Conservation (phyloP, 2,113 vertebrate species). For the Atherinomorus stipes region DNA sequence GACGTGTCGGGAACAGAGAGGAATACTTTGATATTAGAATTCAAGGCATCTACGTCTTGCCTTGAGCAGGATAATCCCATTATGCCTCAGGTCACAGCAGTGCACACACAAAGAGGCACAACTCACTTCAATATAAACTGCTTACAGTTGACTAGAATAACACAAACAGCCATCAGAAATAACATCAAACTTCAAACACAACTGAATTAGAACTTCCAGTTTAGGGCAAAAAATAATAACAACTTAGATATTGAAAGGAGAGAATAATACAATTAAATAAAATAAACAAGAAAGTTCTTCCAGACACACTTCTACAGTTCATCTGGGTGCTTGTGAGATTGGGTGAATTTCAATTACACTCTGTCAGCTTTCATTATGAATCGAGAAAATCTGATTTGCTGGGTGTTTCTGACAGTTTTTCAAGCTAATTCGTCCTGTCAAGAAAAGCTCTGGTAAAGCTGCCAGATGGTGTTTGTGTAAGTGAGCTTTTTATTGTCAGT, state of each 20-base stretch:
- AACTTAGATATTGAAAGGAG: slow-evolving; percentile 64
- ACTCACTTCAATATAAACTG: slow-evolving; percentile 74
- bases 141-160: slow-evolving; percentile 67
- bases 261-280: slow-evolving; percentile 59
- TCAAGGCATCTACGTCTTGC: slow-evolving; percentile 66
- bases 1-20: slow-evolving; percentile 65
- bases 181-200: slow-evolving; percentile 63
- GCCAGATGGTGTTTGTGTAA: slow-evolving; percentile 83
- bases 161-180: slow-evolving; percentile 67
- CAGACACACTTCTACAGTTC: slow-evolving; percentile 62
- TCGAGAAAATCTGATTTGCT: slow-evolving; percentile 77
- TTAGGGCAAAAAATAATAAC: slow-evolving; percentile 43
- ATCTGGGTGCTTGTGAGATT: slow-evolving; percentile 70
- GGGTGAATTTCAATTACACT: slow-evolving; percentile 78
- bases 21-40: slow-evolving; percentile 75
- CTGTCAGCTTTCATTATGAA: slow-evolving; percentile 81
- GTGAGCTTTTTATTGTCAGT: slow-evolving; percentile 60
- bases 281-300: slow-evolving; percentile 42
- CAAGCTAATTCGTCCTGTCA: slow-evolving; percentile 80
- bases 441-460: slow-evolving; percentile 71
- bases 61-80: slow-evolving; percentile 77
- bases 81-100: slow-evolving; percentile 70
- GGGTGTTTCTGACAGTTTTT: slow-evolving; percentile 79
- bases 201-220: slow-evolving; percentile 72
- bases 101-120: slow-evolving; percentile 45